A percentile compares a stretch with the other conserved stretches of the same genome.
Conservation (phyloP, 2,888 invertebrate species). For the Dryomyza anilis region DNA sequence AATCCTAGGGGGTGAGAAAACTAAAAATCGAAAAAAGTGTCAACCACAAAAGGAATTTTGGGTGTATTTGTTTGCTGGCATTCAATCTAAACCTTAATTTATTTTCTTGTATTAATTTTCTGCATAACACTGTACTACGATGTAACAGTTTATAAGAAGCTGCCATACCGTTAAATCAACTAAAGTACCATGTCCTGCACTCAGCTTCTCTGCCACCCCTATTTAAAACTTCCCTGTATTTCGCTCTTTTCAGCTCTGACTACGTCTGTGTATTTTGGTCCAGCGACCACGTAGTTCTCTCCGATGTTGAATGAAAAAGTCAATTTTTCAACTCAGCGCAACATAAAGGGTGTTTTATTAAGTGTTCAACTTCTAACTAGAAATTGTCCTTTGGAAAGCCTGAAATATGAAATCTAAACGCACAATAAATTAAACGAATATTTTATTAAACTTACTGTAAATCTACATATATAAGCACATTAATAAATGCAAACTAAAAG, state of each 20-base stretch:
- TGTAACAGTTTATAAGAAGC: too few species aligned
- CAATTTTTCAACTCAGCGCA: slow-evolving; percentile 46
- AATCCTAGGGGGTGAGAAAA: too few species aligned
- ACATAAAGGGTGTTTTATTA: slow-evolving; percentile 46
- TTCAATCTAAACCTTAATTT: too few species aligned
- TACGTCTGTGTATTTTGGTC: slow-evolving; percentile 17
- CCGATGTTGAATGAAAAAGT: slow-evolving; percentile 36
- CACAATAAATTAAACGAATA: slow-evolving; percentile 28
- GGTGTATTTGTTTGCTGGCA: too few species aligned
- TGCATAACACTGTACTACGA: too few species aligned
- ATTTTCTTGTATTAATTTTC: too few species aligned
- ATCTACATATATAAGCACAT: neutral
- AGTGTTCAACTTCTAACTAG: slow-evolving; percentile 25
- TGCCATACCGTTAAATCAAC: too few species aligned
- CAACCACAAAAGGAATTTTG: too few species aligned
- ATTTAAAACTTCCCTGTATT: neutral
- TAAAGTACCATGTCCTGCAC: neutral
- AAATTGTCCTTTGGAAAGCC: slow-evolving; percentile 15
- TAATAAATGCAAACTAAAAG: neutral
- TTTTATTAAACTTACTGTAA: slow-evolving; percentile 2
- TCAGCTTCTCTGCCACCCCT: neutral
- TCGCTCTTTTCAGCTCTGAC: neutral
- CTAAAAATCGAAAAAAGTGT: too few species aligned
- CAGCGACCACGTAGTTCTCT: slow-evolving; percentile 4
- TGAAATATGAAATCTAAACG: too few species aligned